A percentile compares a stretch with the other conserved stretches of the same genome.
phyloP scores from a whole-genome alignment of 2,797 vertebrate species.

The Manis crassicaudata region DNA sequence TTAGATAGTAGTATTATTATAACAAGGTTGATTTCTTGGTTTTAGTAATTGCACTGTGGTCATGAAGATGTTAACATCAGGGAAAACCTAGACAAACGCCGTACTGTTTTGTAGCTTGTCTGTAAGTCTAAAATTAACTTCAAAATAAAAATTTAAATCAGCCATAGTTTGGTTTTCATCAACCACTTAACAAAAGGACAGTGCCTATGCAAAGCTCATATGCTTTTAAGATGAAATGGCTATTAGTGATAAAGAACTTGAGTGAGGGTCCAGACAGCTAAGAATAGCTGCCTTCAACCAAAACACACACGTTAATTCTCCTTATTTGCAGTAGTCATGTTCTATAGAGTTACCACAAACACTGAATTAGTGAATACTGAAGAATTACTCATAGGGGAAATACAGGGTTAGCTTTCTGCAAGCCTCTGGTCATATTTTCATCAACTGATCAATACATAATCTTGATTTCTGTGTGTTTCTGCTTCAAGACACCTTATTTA shows the following conservation, averaged over 20 bases:
- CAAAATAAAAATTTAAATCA: neutral
- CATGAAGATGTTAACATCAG: neutral
- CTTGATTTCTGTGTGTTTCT: conserved; percentile 35
- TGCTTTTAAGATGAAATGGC: neutral
- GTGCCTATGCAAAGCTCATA: neutral
- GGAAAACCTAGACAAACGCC: neutral
- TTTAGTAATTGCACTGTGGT: neutral
- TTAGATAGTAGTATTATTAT: neutral
- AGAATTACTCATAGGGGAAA: neutral
- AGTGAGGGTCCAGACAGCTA: neutral
- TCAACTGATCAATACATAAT: neutral
- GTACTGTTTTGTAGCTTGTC: neutral
- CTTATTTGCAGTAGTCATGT: accelerated
- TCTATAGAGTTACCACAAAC: neutral
- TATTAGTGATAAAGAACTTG: neutral
- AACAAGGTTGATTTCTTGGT: neutral
- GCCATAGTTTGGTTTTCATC: neutral
- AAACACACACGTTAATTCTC: neutral
- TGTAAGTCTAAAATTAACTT: neutral
- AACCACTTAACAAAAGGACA: neutral
- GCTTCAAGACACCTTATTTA: neutral
- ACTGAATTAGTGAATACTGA: neutral
- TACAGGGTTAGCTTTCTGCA: neutral
- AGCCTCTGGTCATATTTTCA: neutral
- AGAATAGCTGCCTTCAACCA: neutral